Conservation (phyloP, 2,888 invertebrate genomes). For the Noctua fimbriata region DNA sequence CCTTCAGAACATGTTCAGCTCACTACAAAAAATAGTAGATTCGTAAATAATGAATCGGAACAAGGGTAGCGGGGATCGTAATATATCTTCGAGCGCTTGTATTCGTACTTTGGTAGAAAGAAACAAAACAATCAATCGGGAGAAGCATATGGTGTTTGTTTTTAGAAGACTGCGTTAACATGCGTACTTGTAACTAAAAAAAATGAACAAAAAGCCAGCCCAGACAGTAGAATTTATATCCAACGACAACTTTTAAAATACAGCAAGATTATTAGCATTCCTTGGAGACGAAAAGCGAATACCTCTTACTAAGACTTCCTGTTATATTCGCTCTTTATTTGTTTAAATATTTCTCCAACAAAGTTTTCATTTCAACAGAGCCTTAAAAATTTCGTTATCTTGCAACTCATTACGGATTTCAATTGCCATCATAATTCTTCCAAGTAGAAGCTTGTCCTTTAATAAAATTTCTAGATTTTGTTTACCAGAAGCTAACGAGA, state of each 20-base stretch:
- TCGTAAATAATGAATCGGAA: constrained; percentile 51
- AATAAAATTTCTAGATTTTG: constrained; percentile 72
- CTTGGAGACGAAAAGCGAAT: neutral
- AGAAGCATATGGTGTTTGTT: neutral
- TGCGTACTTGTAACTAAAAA: neutral
- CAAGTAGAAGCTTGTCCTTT: neutral
- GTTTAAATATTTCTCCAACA: neutral
- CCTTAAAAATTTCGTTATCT: neutral
- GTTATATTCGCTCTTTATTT: neutral
- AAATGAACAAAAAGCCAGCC: neutral
- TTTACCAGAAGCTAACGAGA: constrained; percentile 71
- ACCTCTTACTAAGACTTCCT: neutral
- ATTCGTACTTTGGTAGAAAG: constrained; percentile 5
- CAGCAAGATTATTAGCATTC: neutral
- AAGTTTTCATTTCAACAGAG: neutral
- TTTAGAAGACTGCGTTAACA: neutral
- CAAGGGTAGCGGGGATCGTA: constrained; percentile 20
- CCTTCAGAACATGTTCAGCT: constrained; percentile 16
- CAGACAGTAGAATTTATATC: neutral
- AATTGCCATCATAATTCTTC: neutral
- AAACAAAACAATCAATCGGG: constrained; percentile 11
- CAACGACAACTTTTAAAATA: neutral
- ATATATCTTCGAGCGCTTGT: constrained; percentile 23
- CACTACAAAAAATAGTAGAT: constrained; percentile 28
- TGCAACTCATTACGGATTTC: constrained; percentile 4